Conservation (phyloP, 2,888 invertebrate genomes). For the Smittia sp. region DNA sequence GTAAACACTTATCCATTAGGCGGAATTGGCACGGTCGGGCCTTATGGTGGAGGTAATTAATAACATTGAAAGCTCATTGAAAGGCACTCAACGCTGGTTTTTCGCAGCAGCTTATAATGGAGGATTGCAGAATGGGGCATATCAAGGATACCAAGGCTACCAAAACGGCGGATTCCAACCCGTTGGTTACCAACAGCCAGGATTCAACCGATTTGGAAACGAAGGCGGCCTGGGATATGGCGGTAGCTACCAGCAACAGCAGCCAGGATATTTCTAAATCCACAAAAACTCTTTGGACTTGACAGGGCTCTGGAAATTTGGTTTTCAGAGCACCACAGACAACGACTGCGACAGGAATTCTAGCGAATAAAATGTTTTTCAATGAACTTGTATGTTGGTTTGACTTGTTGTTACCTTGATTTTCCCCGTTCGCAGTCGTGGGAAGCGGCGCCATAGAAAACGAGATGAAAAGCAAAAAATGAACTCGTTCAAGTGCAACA, state of each 20-base stretch:
- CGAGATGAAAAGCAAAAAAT: background rate
- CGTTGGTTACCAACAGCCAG: background rate
- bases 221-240: background rate
- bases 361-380: background rate
- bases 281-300: no score
- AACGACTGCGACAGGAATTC: background rate
- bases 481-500: background rate
- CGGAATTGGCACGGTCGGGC: conserved; percentile 35
- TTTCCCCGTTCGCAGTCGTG: background rate
- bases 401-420: background rate
- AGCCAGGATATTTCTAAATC: background rate
- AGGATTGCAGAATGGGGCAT: background rate
- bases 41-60: conserved; percentile 24
- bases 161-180: background rate
- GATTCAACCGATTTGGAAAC: background rate
- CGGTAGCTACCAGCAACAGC: background rate
- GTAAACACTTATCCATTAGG: conserved; percentile 22
- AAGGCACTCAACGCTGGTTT: background rate
- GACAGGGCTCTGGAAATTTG: background rate
- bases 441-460: background rate
- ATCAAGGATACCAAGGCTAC: background rate
- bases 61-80: background rate
- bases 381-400: background rate
- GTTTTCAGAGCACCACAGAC: background rate
- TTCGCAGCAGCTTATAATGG: conserved; percentile 14